A percentile compares a stretch with the other conserved stretches of the same genome.
phyloP scores from a whole-genome alignment of 2,888 invertebrate genomes.

The Mycalesis mineus region DNA sequence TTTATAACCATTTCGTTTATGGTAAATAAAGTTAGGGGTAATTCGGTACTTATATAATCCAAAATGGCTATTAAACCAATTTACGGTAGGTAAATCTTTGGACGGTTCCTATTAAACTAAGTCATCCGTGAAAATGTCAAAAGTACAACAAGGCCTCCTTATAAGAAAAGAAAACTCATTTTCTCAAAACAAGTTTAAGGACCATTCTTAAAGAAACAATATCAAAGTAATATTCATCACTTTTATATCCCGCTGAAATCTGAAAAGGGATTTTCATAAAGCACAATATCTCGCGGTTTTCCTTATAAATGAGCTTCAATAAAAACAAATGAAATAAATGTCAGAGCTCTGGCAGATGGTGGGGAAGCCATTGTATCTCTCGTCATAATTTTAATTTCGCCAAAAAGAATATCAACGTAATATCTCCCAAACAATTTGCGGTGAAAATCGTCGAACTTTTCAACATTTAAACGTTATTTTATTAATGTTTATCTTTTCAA shows the following conservation, averaged over 20 bases:
- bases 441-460: slow-evolving; percentile 33
- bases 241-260: slow-evolving; percentile 38
- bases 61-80: background rate
- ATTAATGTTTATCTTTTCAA: too few relatives aligned
- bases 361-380: slow-evolving; percentile 66
- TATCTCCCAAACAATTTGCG: slow-evolving; percentile 40
- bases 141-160: slow-evolving; percentile 18
- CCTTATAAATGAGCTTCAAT: slow-evolving; percentile 63
- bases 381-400: slow-evolving; percentile 72
- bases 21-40: too few relatives aligned
- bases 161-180: slow-evolving; percentile 27
- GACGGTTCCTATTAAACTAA: slow-evolving; percentile 19
- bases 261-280: slow-evolving; percentile 43
- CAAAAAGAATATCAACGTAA: slow-evolving; percentile 60
- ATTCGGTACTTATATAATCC: too few relatives aligned
- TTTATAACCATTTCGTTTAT: too few relatives aligned
- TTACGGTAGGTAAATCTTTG: slow-evolving; percentile 44
- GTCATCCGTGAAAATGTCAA: slow-evolving; percentile 26
- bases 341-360: slow-evolving; percentile 60
- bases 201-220: slow-evolving; percentile 31
- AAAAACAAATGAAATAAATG: slow-evolving; percentile 64
- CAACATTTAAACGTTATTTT: background rate
- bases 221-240: slow-evolving; percentile 40
- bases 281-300: slow-evolving; percentile 53
- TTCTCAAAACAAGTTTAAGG: slow-evolving; percentile 24